These are phyloP conservation scores for Noctua pronuba DNA, from an alignment of 2,888 invertebrate genomes.

Conservation along the genomic window DNA sequence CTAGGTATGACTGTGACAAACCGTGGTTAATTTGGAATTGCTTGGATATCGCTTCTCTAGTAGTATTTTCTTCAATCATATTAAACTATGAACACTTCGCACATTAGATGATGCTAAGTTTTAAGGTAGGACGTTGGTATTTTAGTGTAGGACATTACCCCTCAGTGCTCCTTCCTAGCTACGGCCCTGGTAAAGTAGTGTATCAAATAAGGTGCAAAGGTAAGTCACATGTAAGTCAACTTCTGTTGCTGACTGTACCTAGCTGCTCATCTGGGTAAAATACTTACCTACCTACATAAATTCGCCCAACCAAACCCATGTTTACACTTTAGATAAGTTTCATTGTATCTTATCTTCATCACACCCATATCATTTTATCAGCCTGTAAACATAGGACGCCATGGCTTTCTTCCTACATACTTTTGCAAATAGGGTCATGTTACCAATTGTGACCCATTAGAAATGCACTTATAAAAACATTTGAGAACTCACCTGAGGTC, in stretches of 20 bases:
- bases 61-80: too few relatives aligned
- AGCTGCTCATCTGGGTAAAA: background rate
- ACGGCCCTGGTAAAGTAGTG: background rate
- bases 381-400: constrained; percentile 5
- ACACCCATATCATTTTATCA: constrained; percentile 10
- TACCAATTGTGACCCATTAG: background rate
- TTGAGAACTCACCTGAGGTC: constrained; percentile 40
- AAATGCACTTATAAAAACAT: constrained; percentile 5
- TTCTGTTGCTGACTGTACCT: background rate
- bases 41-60: too few relatives aligned
- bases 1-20: too few relatives aligned
- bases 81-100: too few relatives aligned
- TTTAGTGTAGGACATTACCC: background rate
- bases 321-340: constrained; percentile 27
- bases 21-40: too few relatives aligned
- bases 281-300: background rate
- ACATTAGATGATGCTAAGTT: background rate
- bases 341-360: constrained; percentile 38
- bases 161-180: background rate
- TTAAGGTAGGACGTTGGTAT: background rate
- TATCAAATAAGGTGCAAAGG: too few relatives aligned
- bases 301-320: constrained; percentile 1
- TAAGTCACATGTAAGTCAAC: background rate
- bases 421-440: background rate
- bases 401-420: background rate